phyloP scores from a whole-genome alignment of 2,113 vertebrate species.

The Cyphomyrus discorhynchus region DNA sequence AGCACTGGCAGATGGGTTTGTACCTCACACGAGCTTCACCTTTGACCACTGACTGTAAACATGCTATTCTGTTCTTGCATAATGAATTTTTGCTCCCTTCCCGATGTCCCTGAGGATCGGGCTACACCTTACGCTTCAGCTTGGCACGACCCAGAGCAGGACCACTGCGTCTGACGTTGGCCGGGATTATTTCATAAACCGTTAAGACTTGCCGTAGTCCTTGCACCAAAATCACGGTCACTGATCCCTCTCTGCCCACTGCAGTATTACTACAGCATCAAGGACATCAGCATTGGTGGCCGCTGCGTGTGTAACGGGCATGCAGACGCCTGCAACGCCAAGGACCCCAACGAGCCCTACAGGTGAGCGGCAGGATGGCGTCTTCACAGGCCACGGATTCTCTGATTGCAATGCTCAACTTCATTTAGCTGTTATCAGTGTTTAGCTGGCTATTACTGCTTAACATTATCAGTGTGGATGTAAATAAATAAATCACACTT shows the following conservation, averaged over 20 bases:
- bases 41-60: neutral
- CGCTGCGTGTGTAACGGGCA: slow-evolving; percentile 95
- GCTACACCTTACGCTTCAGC: neutral
- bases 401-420: neutral
- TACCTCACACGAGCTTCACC: neutral
- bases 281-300: slow-evolving; percentile 93
- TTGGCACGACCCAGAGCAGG: neutral
- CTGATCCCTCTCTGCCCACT: neutral
- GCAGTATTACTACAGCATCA: slow-evolving; percentile 97
- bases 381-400: neutral
- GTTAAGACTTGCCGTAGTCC: neutral
- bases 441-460: neutral
- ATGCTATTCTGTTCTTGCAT: neutral
- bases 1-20: neutral
- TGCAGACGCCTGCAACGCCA: slow-evolving; percentile 81
- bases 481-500: neutral
- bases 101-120: neutral
- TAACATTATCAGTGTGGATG: neutral
- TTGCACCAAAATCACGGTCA: neutral
- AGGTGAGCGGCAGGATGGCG: slow-evolving; percentile 58
- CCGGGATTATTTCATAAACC: neutral
- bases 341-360: slow-evolving; percentile 81
- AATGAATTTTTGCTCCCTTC: neutral
- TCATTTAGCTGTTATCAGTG: neutral
- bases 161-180: too few relatives aligned